A percentile compares a stretch with the other conserved stretches of the same genome.
Conservation (phyloP, 2,888 invertebrate species). For the Venusia cambrica region DNA sequence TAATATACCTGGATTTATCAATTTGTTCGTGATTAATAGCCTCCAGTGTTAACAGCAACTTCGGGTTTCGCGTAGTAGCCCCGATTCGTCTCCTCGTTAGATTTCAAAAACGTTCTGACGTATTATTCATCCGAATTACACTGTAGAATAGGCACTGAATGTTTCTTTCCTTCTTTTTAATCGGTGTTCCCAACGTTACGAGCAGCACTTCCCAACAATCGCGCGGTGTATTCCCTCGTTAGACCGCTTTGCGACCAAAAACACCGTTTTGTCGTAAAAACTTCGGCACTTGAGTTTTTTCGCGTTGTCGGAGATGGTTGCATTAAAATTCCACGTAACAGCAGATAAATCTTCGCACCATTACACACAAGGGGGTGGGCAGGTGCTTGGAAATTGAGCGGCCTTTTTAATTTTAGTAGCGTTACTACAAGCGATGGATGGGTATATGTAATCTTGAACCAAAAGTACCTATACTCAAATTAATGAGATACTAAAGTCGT, state of each 20-base stretch:
- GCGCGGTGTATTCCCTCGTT: constrained; percentile 12
- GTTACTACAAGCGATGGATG: constrained; percentile 37
- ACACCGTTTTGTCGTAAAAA: constrained; percentile 15
- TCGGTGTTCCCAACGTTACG: neutral
- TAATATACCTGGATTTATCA: no score
- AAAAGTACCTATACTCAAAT: no score
- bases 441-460: constrained; percentile 5
- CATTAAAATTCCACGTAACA: constrained; percentile 63
- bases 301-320: constrained; percentile 30
- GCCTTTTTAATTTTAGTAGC: constrained; percentile 61
- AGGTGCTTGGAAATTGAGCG: constrained; percentile 62
- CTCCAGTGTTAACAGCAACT: no score
- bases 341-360: constrained; percentile 63
- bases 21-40: no score
- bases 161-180: no score
- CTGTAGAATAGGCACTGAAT: no score
- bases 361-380: constrained; percentile 46
- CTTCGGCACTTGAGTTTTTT: constrained; percentile 14
- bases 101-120: no score
- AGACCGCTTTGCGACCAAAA: constrained; percentile 15
- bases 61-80: no score
- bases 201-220: constrained; percentile 1
- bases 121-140: no score
- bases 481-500: no score
- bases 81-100: no score